Base-by-base conservation (phyloP, 2,113 vertebrate species). In the Antechinus flavipes region DNA sequence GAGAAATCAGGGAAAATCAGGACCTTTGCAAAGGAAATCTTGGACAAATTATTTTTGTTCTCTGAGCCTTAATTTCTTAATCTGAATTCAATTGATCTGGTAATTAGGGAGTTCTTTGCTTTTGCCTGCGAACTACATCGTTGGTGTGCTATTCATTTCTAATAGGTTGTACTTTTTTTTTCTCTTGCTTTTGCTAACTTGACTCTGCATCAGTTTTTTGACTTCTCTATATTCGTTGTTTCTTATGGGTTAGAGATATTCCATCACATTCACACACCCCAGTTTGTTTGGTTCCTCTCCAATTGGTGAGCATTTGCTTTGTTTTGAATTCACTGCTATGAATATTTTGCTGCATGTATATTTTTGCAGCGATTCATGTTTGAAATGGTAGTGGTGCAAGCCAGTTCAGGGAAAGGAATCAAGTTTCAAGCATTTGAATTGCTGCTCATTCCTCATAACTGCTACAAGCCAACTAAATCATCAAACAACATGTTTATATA, bases 401-500 rank as follows among this genome's bases (percentile, higher is more conserved):
- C 3, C 61, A 35, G 11, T 53, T 7, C 46, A 49, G 50, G 84
- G 12, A 90, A 93, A 42, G 6, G 9, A 96, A 93, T 46, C 30
- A 30, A 10, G 25, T 50, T 61, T n/a, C 92, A 30, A 54, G 24
- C 30, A 68, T n/a, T 42, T 53, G 14, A 35, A n/a, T 19, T 35
- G 12, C 35, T 76, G 61, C 61, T 76, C 61, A 76, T 26, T 76
- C 1, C 35, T 68, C 61, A 76, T 7, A 76, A 19, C 35, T 76
- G 35, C 54, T 55, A 23, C 54, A 95, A 47, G 61, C 19, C 58
- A 89, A 61, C 46, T 92, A 49, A 30, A 91, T 96, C 91, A 14
- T 93, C 52, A 92, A 92, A 93, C 19, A 76, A 96, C 92, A 61
- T 91, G 93, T 94, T 95, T 68, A 93, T 95, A 93, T 89, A 93